Evolutionary conservation across 35 echinoderm and acorn worm genomes (phyloP), one percentile per base, ranked within the genome.

Genomic region (Lytechinus variegatus): DNA sequence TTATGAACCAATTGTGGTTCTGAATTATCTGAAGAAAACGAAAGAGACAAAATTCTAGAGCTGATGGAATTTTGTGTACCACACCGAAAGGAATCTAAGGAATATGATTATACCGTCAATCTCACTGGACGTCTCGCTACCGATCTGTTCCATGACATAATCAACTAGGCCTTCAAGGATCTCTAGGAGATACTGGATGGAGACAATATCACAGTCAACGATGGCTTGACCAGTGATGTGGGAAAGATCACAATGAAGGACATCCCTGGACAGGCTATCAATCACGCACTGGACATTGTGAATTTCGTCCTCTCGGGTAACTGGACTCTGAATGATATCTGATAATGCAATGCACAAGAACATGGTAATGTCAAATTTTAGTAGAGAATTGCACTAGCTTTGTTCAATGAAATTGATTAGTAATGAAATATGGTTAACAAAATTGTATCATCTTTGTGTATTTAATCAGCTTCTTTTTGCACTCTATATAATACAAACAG

Each of bases 121-220:
- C 56, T 97, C 95, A 9, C 91, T 97, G 8, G 97, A 97, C 14
- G 55, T 87, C 51, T 97, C 98, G 55, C 91, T 94, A 52, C 94
- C 95, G 21, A 99, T 99, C 86, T 96, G 95, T 94, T 97, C 98
- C 98, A 97, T 99, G 53, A 99, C 55, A 94, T 96, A 97, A 52
- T 97, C 96, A 86, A 97, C 55, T 28, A 99, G 91, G 24, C 96
- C 98, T 3, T 94, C 94, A 33, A 97, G 95, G 1, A 99, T 99
- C 91, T 99, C 98, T 56, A 99, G 54, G 55, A 99, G 92, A 71
- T 99, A 97, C 29, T 95, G 96, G 56, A 99, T 94, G 57, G 95
- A 95, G 28, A 95, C 91, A 28, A 91, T 52, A 87, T 97, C 93
- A 16, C 98, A 95, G 44, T 97, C 96, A 28, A 97, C 90, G 33